These are phyloP conservation scores for Synanthedon formicaeformis DNA, from an alignment of 2,888 invertebrate genomes.

Conservation along the genomic window DNA sequence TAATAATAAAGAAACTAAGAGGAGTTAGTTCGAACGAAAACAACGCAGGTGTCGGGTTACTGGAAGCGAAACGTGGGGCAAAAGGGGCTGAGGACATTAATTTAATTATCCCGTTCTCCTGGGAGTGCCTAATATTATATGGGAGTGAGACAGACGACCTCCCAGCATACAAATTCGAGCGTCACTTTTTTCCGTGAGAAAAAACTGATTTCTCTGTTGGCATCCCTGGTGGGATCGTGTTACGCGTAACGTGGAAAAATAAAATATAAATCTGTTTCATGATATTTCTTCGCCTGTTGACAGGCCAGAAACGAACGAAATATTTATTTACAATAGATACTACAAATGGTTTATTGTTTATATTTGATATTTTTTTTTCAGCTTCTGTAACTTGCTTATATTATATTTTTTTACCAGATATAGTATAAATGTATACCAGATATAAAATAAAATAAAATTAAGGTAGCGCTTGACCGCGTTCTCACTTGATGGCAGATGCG, in stretches of 20 bases:
- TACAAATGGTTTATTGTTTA: no score
- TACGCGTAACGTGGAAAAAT: slow-evolving; percentile 43
- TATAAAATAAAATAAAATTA: no score
- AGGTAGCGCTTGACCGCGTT: no score
- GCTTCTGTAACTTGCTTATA: no score
- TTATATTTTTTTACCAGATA: no score
- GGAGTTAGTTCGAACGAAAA: slow-evolving; percentile 30
- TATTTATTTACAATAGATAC: no score
- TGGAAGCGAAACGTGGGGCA: slow-evolving; percentile 43
- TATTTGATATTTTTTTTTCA: no score
- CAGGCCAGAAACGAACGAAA: neutral
- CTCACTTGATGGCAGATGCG: no score
- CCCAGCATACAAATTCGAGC: slow-evolving; percentile 53
- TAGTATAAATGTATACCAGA: no score
- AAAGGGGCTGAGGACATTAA: slow-evolving; percentile 64
- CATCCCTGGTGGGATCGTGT: slow-evolving; percentile 58
- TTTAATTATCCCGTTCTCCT: slow-evolving; percentile 62
- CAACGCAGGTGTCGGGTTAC: slow-evolving; percentile 68
- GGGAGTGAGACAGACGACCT: slow-evolving; percentile 44
- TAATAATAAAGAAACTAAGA: slow-evolving; percentile 24
- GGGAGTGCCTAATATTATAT: slow-evolving; percentile 62
- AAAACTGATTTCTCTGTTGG: slow-evolving; percentile 53
- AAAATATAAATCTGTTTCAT: slow-evolving; percentile 44
- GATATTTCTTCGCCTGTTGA: neutral
- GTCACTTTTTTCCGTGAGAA: slow-evolving; percentile 66